phyloP scores from a whole-genome alignment of 2,797 vertebrate genomes.

The Rhadinocentrus ornatus region DNA sequence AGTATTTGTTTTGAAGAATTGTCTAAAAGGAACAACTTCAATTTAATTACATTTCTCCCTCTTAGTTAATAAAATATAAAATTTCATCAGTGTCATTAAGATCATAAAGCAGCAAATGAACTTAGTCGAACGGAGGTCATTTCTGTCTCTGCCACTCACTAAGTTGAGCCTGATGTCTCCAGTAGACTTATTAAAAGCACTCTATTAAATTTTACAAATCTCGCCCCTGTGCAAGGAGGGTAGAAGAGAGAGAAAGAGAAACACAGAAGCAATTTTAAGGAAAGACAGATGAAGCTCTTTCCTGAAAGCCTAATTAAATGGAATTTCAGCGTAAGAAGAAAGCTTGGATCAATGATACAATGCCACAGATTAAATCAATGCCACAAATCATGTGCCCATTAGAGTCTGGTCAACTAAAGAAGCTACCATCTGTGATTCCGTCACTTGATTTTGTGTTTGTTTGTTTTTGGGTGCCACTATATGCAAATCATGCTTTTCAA shows the following conservation, averaged over 20 bases:
- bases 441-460: conserved; percentile 33
- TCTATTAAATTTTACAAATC: conserved; percentile 77
- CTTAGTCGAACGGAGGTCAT: conserved; percentile 58
- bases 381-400: conserved; percentile 45
- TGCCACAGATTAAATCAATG: conserved; percentile 60
- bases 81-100: conserved; percentile 49
- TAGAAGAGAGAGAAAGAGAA: conserved; percentile 18
- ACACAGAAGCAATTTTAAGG: conserved; percentile 51
- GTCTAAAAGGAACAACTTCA: background rate
- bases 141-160: conserved; percentile 58
- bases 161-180: conserved; percentile 62
- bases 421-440: conserved; percentile 32
- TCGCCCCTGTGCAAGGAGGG: conserved; percentile 51
- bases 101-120: conserved; percentile 53
- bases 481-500: conserved; percentile 53
- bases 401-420: conserved; percentile 48
- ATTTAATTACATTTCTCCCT: conserved; percentile 29
- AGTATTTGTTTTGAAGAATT: conserved; percentile 29
- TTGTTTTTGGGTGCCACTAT: conserved; percentile 44
- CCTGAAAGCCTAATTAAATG: conserved; percentile 73
- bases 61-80: conserved; percentile 48
- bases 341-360: conserved; percentile 69
- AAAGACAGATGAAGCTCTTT: conserved; percentile 46
- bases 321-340: conserved; percentile 69
- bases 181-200: conserved; percentile 72